These are phyloP conservation scores for Heliconius melpomene DNA, from an alignment of 1,140 invertebrate species.

Conservation along the genomic window DNA sequence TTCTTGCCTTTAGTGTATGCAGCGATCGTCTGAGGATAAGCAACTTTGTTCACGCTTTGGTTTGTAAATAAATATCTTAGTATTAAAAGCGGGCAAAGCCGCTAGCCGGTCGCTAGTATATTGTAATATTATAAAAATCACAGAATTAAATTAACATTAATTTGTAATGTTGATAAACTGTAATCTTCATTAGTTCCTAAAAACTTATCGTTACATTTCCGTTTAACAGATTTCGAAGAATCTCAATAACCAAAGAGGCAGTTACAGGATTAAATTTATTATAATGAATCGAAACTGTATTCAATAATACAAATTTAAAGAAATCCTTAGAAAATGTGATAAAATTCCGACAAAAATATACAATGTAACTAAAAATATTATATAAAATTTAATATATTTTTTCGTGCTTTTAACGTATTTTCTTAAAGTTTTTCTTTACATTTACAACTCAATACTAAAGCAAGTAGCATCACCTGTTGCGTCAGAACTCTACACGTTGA, in stretches of 20 bases:
- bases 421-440: neutral
- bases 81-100: no score
- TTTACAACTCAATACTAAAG: neutral
- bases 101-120: neutral
- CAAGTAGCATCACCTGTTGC: neutral
- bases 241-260: neutral
- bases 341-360: no score
- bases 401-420: neutral
- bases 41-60: no score
- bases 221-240: constrained; percentile 1
- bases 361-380: no score
- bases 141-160: neutral
- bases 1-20: no score
- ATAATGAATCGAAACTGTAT: no score
- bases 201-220: neutral
- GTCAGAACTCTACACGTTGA: neutral
- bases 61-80: no score
- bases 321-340: neutral
- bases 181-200: constrained; percentile 2
- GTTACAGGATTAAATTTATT: no score
- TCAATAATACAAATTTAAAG: neutral
- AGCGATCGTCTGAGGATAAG: no score
- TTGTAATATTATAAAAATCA: neutral
- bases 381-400: neutral
- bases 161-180: neutral